Percentiles rank a stretch among this genome's conserved stretches.
These are phyloP conservation scores for Calyptomena viridis DNA, from an alignment of 2,113 vertebrate genomes.

Conservation along the genomic window DNA sequence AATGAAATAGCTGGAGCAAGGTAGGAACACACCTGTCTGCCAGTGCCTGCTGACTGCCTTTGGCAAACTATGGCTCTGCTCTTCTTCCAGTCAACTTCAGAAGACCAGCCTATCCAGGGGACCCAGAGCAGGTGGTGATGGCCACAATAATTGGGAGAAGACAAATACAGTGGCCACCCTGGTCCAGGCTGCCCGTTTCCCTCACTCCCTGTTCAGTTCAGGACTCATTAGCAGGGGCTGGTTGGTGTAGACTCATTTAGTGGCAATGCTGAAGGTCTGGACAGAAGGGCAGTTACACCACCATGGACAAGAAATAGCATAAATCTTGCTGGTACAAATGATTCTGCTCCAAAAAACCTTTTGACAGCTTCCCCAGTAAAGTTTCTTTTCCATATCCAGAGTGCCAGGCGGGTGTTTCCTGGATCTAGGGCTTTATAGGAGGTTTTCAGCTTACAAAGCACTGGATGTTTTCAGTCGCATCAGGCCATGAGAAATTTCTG, in stretches of 20 bases:
- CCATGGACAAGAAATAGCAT: background rate
- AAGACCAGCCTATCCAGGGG: background rate
- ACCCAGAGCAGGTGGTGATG: background rate
- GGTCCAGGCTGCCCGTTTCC: background rate
- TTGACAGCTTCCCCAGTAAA: background rate
- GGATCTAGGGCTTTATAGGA: background rate
- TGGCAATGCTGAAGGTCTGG: background rate
- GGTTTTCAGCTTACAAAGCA: background rate
- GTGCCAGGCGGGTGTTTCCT: background rate
- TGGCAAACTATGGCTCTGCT: background rate
- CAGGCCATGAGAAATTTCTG: conserved; percentile 31
- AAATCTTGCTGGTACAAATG: background rate
- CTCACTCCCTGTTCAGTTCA: background rate
- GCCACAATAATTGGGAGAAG: background rate
- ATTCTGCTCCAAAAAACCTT: background rate
- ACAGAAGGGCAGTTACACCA: background rate
- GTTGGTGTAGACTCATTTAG: background rate
- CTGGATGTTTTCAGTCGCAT: background rate
- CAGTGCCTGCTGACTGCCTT: background rate
- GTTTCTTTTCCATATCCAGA: background rate
- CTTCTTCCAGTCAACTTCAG: background rate
- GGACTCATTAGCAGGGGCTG: background rate
- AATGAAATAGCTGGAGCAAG: background rate
- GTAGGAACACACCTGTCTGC: background rate
- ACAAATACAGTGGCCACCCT: background rate